phyloP scores from a whole-genome alignment of 2,113 vertebrate genomes.

The Neolamprologus fasciatus region DNA sequence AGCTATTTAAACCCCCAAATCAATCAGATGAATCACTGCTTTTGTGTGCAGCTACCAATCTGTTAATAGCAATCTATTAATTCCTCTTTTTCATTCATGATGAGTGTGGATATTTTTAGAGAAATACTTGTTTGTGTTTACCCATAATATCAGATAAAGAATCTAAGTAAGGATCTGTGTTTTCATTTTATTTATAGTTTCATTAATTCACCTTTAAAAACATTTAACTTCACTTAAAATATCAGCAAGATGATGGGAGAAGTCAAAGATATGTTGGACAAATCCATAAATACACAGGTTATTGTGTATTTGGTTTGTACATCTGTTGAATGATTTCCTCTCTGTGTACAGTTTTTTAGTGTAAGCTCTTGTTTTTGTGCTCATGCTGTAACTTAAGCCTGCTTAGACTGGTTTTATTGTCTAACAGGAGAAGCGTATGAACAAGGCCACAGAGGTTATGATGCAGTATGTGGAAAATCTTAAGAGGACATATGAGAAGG shows the following conservation, averaged over 20 bases:
- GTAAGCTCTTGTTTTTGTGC: not conserved
- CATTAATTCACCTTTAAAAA: not conserved
- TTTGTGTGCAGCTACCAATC: not conserved
- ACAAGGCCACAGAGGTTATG: slow-evolving; percentile 96
- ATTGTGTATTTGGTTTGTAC: not conserved
- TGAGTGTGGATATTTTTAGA: not conserved
- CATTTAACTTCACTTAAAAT: not conserved
- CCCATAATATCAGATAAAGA: not conserved
- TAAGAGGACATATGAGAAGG: slow-evolving; percentile 96
- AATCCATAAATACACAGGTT: not conserved
- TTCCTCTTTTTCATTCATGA: not conserved
- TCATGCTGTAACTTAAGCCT: not conserved
- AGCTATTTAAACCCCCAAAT: not conserved
- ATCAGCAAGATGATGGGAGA: not conserved
- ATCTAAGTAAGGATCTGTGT: not conserved
- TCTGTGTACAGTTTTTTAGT: not conserved
- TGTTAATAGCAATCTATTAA: not conserved
- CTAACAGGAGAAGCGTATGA: slow-evolving; percentile 93
- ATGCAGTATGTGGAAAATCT: slow-evolving; percentile 98
- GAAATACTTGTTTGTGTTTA: not conserved
- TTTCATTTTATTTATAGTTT: not conserved
- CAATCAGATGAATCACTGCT: not conserved
- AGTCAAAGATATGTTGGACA: not conserved
- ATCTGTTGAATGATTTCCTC: not conserved
- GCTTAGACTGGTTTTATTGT: not conserved